A percentile compares a stretch with the other conserved stretches of the same genome.
Evolutionary conservation across 2,113 vertebrate genomes (phyloP).

Genomic region (Lycaon pictus): DNA sequence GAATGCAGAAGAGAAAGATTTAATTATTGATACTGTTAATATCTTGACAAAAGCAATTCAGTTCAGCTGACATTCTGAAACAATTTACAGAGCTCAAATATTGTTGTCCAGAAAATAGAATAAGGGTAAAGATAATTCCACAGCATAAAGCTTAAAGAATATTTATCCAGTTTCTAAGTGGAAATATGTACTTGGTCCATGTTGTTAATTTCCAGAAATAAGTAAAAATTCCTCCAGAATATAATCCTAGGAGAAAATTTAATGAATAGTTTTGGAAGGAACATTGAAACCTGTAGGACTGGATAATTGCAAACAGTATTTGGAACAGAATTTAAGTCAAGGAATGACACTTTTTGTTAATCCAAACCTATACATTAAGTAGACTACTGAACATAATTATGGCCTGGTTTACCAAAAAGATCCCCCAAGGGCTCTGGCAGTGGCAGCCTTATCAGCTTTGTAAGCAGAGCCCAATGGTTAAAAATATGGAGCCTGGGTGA

Average conservation of each 20-base stretch:
- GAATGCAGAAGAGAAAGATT: conserved; percentile 63
- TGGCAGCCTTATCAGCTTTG: background rate
- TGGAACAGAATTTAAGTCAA: conserved; percentile 29
- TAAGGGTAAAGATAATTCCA: conserved; percentile 63
- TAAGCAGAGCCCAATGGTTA: background rate
- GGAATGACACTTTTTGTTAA: background rate
- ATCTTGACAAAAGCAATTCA: conserved; percentile 75
- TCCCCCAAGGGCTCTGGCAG: background rate
- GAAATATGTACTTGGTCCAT: background rate
- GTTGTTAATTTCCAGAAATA: background rate
- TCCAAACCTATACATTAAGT: background rate
- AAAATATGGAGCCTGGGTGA: background rate
- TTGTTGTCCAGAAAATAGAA: conserved; percentile 66
- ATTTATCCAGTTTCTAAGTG: conserved; percentile 15
- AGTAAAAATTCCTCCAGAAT: background rate
- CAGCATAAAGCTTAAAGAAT: background rate
- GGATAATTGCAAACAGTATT: conserved; percentile 17
- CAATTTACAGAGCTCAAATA: conserved; percentile 75
- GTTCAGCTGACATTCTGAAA: conserved; percentile 71
- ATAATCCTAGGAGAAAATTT: conserved; percentile 3
- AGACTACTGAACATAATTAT: background rate
- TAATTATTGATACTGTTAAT: conserved; percentile 78
- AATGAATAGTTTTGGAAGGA: background rate
- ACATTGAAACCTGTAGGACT: background rate
- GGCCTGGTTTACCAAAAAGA: background rate